Conservation (phyloP, 2,797 vertebrate genomes). For the Periophthalmus magnuspinnatus region DNA sequence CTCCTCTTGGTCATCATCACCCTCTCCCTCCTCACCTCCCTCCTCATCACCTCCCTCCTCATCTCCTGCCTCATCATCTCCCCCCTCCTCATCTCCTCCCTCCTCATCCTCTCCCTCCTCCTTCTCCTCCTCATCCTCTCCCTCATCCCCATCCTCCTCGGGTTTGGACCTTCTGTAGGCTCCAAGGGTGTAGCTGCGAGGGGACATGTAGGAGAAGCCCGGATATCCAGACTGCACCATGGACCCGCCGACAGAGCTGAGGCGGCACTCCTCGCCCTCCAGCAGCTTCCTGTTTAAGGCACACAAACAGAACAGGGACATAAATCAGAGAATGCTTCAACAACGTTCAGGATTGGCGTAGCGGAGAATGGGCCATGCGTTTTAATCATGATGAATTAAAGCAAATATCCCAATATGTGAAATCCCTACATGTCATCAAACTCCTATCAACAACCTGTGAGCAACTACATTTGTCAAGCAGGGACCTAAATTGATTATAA, state of each 20-base stretch:
- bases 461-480: no score
- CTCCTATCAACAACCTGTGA: no score
- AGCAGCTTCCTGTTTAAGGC: constrained; percentile 78
- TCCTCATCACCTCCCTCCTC: constrained; percentile 37
- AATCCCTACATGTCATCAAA: no score
- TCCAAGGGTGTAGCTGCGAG: constrained; percentile 71
- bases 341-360: neutral
- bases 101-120: constrained; percentile 33
- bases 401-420: no score
- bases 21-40: constrained; percentile 40
- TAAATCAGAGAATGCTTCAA: no score
- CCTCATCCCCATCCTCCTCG: constrained; percentile 71
- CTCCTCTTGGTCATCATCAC: constrained; percentile 33
- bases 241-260: constrained; percentile 73
- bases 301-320: neutral
- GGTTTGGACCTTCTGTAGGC: constrained; percentile 76
- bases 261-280: constrained; percentile 84
- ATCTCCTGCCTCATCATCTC: constrained; percentile 36
- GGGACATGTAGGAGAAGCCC: constrained; percentile 70
- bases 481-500: no score
- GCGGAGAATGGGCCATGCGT: neutral
- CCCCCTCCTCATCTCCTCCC: constrained; percentile 40
- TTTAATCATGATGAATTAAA: no score
- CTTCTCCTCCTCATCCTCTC: constrained; percentile 49
- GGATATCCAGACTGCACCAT: constrained; percentile 77